phyloP scores from a whole-genome alignment of 2,888 invertebrate species.

The Noctua janthina region DNA sequence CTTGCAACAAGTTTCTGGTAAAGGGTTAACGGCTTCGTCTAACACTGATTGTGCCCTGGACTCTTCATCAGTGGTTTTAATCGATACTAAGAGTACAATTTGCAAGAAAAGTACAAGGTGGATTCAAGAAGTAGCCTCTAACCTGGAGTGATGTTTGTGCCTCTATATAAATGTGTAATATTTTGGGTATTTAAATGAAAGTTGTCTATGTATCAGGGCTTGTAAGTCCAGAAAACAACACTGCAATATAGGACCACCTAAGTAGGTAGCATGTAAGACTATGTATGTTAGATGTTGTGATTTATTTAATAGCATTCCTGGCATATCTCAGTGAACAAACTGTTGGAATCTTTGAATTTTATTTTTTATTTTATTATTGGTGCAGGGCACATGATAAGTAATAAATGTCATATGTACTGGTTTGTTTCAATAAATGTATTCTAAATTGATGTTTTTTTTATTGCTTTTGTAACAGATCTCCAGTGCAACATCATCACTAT shows the following conservation, averaged over 20 bases:
- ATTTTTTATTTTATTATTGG: conserved; percentile 73
- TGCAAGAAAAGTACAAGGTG: conserved; percentile 17
- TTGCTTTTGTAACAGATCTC: conserved; percentile 21
- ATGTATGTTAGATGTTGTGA: conserved; percentile 60
- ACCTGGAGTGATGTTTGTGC: conserved; percentile 28
- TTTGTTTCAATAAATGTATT: conserved; percentile 72
- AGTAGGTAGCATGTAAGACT: conserved; percentile 66
- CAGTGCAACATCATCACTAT: conserved; percentile 47
- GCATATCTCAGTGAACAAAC: conserved; percentile 70
- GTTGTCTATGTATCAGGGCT: conserved; percentile 35
- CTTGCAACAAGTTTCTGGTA: conserved; percentile 42
- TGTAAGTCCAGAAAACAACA: conserved; percentile 34
- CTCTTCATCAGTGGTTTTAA: not conserved
- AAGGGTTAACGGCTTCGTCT: conserved; percentile 24
- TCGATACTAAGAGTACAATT: conserved; percentile 30
- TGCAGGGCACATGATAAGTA: conserved; percentile 73
- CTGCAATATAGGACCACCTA: conserved; percentile 28
- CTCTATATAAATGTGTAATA: conserved; percentile 39
- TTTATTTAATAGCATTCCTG: conserved; percentile 73
- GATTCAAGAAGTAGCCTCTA: conserved; percentile 17
- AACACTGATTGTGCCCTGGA: conserved; percentile 3
- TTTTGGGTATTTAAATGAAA: conserved; percentile 46
- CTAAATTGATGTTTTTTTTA: conserved; percentile 50
- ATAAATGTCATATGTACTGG: conserved; percentile 67
- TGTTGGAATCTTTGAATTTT: conserved; percentile 67